phyloP scores from a whole-genome alignment of 2,797 vertebrate genomes.

The Philypnodon macrostomus region DNA sequence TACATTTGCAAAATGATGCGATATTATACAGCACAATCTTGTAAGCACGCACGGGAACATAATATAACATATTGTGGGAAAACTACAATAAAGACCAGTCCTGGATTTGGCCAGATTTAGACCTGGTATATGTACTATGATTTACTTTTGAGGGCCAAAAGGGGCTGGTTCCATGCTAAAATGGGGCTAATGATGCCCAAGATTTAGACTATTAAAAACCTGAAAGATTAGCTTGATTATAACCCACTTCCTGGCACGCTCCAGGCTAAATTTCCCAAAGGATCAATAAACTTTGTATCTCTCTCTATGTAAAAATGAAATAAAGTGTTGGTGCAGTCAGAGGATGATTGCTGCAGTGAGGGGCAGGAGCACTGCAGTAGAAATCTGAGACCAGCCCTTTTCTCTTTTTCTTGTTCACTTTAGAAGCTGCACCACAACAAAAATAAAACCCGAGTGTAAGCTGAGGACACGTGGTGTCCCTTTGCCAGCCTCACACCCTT shows the following conservation, averaged over 20 bases:
- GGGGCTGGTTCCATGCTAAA: no score
- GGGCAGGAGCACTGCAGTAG: slow-evolving; percentile 61
- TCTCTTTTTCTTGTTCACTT: slow-evolving; percentile 19
- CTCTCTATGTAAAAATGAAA: slow-evolving; percentile 30
- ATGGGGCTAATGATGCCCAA: no score
- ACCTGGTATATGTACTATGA: no score
- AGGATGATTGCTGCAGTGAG: slow-evolving; percentile 50
- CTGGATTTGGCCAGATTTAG: no score
- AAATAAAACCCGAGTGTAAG: slow-evolving; percentile 14
- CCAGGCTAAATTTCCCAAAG: slow-evolving; percentile 2
- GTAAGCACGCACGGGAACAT: no score
- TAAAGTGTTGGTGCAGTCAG: slow-evolving; percentile 47
- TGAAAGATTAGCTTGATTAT: slow-evolving; percentile 8
- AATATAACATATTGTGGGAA: no score
- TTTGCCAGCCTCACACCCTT: slow-evolving; percentile 31
- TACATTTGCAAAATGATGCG: no score
- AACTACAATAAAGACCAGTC: no score
- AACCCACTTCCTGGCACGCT: neutral
- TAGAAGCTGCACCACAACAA: slow-evolving; percentile 15
- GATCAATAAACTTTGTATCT: slow-evolving; percentile 7
- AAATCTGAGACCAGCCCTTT: slow-evolving; percentile 65
- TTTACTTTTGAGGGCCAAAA: no score
- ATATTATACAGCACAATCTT: no score
- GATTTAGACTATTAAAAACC: slow-evolving; percentile 15
- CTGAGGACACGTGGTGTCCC: slow-evolving; percentile 11